Evolutionary conservation across 1,140 invertebrate species (phyloP).

Genomic region (Apocrypta bakeri): DNA sequence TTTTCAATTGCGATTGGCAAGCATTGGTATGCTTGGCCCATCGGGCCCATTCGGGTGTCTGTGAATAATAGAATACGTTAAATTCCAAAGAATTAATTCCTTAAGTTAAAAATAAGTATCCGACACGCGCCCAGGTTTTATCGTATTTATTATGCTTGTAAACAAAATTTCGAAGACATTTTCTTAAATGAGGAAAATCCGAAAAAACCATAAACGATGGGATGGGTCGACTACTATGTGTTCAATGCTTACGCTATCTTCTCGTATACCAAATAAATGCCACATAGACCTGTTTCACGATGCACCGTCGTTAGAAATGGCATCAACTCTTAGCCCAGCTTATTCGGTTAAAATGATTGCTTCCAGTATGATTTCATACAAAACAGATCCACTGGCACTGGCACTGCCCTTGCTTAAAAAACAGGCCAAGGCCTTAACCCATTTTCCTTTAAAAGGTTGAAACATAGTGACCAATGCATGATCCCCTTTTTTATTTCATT

Average conservation of each 20-base stretch:
- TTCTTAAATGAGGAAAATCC: conserved; percentile 53
- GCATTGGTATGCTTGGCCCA: conserved; percentile 33
- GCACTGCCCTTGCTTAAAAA: conserved; percentile 56
- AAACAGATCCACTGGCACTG: conserved; percentile 45
- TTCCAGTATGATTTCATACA: conserved; percentile 52
- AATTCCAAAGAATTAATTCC: no score
- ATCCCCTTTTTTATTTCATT: no score
- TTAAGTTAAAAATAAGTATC: no score
- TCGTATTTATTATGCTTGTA: no score
- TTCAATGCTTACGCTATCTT: conserved; percentile 25
- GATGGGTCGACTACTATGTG: conserved; percentile 32
- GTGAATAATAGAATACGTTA: no score
- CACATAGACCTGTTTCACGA: conserved; percentile 54
- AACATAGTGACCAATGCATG: conserved; percentile 41
- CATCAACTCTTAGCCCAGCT: conserved; percentile 48
- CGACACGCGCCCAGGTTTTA: conserved; percentile 34
- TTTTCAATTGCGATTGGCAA: conserved; percentile 39
- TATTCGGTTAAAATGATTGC: conserved; percentile 47
- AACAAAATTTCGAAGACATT: no score
- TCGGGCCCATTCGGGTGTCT: conserved; percentile 35
- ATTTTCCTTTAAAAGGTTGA: conserved; percentile 55
- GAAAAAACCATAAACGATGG: conserved; percentile 39
- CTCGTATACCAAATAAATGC: conserved; percentile 47
- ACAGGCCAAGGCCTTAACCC: conserved; percentile 52
- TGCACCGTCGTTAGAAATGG: conserved; percentile 50